phyloP scores from a whole-genome alignment of 2,113 vertebrate genomes.

The Illadopsis cleaveri region DNA sequence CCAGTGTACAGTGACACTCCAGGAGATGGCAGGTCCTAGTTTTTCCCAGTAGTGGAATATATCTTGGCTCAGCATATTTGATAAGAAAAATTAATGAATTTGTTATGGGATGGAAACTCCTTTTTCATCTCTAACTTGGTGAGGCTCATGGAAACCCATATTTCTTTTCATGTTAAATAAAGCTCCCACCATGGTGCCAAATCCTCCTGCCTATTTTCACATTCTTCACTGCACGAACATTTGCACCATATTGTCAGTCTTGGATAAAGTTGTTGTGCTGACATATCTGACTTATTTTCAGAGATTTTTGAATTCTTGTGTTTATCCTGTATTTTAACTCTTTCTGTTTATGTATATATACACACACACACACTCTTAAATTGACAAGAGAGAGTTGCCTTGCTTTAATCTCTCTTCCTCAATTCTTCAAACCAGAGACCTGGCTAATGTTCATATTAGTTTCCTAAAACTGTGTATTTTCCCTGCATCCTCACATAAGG shows the following conservation, averaged over 20 bases:
- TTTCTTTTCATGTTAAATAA: background rate
- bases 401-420: background rate
- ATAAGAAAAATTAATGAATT: conserved; percentile 19
- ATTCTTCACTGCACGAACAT: background rate
- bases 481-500: background rate
- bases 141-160: background rate
- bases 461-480: background rate
- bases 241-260: background rate
- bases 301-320: background rate
- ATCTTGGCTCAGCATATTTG: background rate
- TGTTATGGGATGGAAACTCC: background rate
- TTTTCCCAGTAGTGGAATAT: background rate
- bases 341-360: background rate
- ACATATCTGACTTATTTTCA: background rate
- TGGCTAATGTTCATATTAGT: background rate
- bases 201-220: background rate
- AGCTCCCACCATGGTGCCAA: background rate
- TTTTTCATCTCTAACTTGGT: background rate
- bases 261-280: background rate
- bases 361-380: background rate
- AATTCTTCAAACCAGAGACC: background rate
- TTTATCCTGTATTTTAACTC: background rate
- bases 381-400: background rate
- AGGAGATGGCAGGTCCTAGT: background rate
- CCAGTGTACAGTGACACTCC: background rate